phyloP scores from a whole-genome alignment of 2,797 vertebrate species.

The Botia almorhae region DNA sequence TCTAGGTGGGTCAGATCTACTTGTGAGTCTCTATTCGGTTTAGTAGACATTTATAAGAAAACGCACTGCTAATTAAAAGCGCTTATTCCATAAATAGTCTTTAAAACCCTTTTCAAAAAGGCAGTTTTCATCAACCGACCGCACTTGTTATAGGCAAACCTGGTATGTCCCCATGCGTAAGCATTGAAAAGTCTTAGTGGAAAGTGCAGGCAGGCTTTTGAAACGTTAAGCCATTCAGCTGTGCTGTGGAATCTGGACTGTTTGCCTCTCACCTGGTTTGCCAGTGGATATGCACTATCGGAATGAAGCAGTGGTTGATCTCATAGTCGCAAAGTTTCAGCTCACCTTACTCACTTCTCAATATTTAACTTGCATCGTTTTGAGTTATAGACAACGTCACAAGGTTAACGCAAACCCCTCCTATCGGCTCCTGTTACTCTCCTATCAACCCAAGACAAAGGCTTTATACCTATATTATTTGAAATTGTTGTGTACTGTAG shows the following conservation, averaged over 20 bases:
- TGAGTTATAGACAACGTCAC: conserved; percentile 48
- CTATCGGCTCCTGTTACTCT: conserved; percentile 44
- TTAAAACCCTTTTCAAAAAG: not conserved
- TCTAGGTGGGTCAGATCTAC: conserved; percentile 61
- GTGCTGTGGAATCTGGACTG: conserved; percentile 58
- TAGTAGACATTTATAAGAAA: conserved; percentile 73
- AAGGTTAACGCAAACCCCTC: conserved; percentile 53
- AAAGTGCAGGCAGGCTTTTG: conserved; percentile 64
- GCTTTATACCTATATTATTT: not conserved
- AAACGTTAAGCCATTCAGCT: conserved; percentile 72
- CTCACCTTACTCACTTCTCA: conserved; percentile 67
- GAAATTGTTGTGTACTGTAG: too few species aligned
- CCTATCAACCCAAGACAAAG: conserved; percentile 27
- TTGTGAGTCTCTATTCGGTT: conserved; percentile 68
- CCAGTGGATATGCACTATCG: conserved; percentile 1
- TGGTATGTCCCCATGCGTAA: conserved; percentile 18
- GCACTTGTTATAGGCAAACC: conserved; percentile 20
- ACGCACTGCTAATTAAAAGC: too few species aligned
- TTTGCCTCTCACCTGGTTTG: conserved; percentile 60
- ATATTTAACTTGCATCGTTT: conserved; percentile 52
- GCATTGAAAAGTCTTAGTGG: conserved; percentile 29
- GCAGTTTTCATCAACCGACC: conserved; percentile 16
- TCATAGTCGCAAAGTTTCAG: conserved; percentile 48
- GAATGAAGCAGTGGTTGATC: conserved; percentile 25
- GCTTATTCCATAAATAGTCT: not conserved